phyloP scores from a whole-genome alignment of 2,113 vertebrate genomes.

The Hypocryptadius cinnamomeus region DNA sequence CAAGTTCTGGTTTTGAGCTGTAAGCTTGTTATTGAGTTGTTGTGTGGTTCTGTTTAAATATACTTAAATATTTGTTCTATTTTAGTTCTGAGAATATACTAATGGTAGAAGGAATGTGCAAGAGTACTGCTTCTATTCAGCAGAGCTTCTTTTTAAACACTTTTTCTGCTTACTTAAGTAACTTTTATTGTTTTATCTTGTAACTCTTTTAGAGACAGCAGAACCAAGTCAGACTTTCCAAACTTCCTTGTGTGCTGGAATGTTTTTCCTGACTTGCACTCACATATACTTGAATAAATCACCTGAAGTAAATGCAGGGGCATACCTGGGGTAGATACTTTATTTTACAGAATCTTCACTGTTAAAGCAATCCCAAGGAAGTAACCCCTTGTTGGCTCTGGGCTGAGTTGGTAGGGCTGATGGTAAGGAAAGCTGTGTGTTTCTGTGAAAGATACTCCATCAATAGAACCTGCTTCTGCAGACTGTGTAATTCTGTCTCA shows the following conservation, averaged over 20 bases:
- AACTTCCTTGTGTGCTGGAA: not conserved
- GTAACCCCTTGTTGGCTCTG: not conserved
- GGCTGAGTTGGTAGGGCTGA: not conserved
- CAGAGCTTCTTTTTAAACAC: not conserved
- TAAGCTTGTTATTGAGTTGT: not conserved
- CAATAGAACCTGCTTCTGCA: not conserved
- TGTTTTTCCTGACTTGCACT: not conserved
- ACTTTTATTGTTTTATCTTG: not conserved
- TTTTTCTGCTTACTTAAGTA: not conserved
- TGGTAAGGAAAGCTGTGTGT: not conserved
- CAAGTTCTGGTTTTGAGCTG: not conserved
- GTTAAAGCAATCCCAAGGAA: not conserved
- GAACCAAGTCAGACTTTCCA: not conserved
- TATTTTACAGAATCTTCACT: not conserved
- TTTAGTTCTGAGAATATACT: not conserved
- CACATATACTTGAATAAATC: not conserved
- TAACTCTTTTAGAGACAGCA: not conserved
- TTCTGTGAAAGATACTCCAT: not conserved
- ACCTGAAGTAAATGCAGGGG: not conserved
- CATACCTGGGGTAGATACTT: not conserved
- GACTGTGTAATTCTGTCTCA: not conserved
- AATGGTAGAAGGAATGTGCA: not conserved
- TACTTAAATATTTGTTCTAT: slow-evolving; percentile 15
- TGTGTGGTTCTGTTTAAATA: slow-evolving; percentile 32
- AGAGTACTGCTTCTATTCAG: not conserved